A percentile compares a stretch with the other conserved stretches of the same genome.
Conservation (phyloP, 2,888 invertebrate species). For the Tribolium freemani region DNA sequence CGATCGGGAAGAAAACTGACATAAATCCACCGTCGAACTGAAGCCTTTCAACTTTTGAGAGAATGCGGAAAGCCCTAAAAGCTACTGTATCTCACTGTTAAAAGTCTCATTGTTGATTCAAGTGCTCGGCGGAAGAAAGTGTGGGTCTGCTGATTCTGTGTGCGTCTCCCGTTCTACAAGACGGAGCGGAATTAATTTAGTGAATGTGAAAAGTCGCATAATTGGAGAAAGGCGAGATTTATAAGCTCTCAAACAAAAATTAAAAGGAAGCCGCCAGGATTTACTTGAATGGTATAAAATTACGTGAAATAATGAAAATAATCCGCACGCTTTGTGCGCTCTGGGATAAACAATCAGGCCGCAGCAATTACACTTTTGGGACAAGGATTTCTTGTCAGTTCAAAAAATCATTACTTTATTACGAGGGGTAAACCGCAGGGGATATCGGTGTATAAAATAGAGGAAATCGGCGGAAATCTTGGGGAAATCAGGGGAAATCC, state of each 20-base stretch:
- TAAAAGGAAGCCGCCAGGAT: slow-evolving; percentile 39
- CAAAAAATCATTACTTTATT: too few species aligned
- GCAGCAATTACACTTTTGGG: too few species aligned
- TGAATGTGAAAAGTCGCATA: slow-evolving; percentile 46
- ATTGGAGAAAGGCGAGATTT: slow-evolving; percentile 44
- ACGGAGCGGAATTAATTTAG: slow-evolving; percentile 45
- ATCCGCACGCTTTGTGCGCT: not conserved
- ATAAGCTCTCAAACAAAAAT: slow-evolving; percentile 44
- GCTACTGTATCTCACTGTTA: slow-evolving; percentile 43
- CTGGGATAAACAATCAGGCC: not conserved
- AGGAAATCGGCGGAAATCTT: too few species aligned
- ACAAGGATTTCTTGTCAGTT: too few species aligned
- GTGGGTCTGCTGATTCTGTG: slow-evolving; percentile 34
- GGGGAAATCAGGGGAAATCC: too few species aligned
- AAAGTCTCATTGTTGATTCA: slow-evolving; percentile 47
- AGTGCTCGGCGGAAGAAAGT: slow-evolving; percentile 43
- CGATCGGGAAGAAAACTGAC: slow-evolving; percentile 16
- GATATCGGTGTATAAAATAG: too few species aligned
- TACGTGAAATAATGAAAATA: slow-evolving; percentile 33
- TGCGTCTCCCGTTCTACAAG: slow-evolving; percentile 29
- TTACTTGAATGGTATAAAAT: slow-evolving; percentile 29
- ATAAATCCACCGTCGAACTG: slow-evolving; percentile 33
- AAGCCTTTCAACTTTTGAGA: slow-evolving; percentile 34
- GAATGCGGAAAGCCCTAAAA: slow-evolving; percentile 41
- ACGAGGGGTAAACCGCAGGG: too few species aligned